Conservation (phyloP, 2,888 invertebrate species). For the Zaprionus bogoriensis region DNA sequence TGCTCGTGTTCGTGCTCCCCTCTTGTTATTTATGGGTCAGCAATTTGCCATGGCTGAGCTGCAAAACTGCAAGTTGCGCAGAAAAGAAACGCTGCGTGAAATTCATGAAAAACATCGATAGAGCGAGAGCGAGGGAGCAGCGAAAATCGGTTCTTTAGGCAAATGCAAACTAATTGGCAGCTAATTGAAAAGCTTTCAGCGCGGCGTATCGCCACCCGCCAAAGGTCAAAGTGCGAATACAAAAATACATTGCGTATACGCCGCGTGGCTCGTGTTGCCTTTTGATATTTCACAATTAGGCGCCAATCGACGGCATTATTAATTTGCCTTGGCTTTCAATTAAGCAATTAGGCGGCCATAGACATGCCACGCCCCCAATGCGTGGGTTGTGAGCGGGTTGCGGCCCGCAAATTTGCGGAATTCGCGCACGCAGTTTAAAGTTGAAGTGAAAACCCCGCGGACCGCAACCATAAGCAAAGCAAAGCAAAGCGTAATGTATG, state of each 20-base stretch:
- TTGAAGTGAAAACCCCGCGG: conserved; percentile 11
- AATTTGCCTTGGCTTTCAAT: conserved; percentile 73
- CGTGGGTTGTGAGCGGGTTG: not conserved
- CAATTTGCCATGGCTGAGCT: conserved; percentile 1
- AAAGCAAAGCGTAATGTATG: conserved; percentile 26
- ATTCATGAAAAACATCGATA: conserved; percentile 15
- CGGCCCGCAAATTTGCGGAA: conserved; percentile 37
- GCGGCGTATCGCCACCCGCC: not conserved
- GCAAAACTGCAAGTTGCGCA: conserved; percentile 10
- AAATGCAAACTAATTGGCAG: conserved; percentile 65
- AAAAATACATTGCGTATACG: conserved; percentile 67
- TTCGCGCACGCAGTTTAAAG: not conserved
- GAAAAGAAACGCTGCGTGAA: not conserved
- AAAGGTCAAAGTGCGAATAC: conserved; percentile 37
- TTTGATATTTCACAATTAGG: conserved; percentile 74
- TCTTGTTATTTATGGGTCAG: conserved; percentile 25
- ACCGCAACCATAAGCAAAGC: conserved; percentile 7
- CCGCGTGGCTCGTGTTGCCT: conserved; percentile 37
- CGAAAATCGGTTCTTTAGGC: conserved; percentile 9
- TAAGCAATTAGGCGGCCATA: conserved; percentile 62
- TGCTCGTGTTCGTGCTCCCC: not conserved
- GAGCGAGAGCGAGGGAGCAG: not conserved
- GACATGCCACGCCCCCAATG: conserved; percentile 18
- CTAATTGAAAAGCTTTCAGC: conserved; percentile 72
- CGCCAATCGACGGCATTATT: conserved; percentile 69